Percentiles rank a stretch among this genome's conserved stretches.
These are phyloP conservation scores for Ciona savignyi DNA, from an alignment of 23 tunicate genomes.

Conservation along the genomic window DNA sequence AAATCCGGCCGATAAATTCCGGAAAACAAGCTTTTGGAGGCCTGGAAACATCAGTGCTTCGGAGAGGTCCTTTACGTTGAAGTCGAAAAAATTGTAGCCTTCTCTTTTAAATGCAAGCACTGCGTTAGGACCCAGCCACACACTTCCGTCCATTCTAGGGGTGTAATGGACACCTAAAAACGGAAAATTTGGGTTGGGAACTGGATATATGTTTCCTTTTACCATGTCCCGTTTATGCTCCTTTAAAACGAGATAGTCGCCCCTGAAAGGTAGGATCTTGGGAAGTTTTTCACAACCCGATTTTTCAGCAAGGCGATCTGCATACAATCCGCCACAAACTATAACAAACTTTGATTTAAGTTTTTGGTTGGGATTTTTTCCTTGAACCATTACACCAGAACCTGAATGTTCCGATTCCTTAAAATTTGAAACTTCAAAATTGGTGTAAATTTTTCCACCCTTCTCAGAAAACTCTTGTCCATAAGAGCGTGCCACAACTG, in stretches of 20 bases:
- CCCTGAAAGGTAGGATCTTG: slow-evolving; percentile 94
- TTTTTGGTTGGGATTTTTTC: background rate
- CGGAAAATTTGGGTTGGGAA: slow-evolving; percentile 91
- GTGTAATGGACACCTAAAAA: slow-evolving; percentile 96
- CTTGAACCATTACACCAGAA: background rate
- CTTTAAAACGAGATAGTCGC: slow-evolving; percentile 82
- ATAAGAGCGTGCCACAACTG: slow-evolving; percentile 75
- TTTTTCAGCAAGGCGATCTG: slow-evolving; percentile 77
- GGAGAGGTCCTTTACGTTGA: slow-evolving; percentile 55
- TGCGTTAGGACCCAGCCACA: slow-evolving; percentile 99
- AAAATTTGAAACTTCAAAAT: slow-evolving; percentile 73
- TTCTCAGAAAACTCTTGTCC: slow-evolving; percentile 50
- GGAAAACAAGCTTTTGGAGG: slow-evolving; percentile 56
- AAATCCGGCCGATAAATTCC: slow-evolving; percentile 66
- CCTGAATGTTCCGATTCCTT: slow-evolving; percentile 26
- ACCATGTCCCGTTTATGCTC: slow-evolving; percentile 61
- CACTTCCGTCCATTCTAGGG: slow-evolving; percentile 95
- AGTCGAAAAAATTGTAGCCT: slow-evolving; percentile 90
- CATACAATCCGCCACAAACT: slow-evolving; percentile 84
- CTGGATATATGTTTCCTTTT: slow-evolving; percentile 92
- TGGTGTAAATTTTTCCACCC: slow-evolving; percentile 58
- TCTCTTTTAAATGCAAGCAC: slow-evolving; percentile 84
- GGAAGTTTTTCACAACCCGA: slow-evolving; percentile 61
- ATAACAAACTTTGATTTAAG: slow-evolving; percentile 35
- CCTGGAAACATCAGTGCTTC: slow-evolving; percentile 81